Base-by-base conservation (phyloP, 2,888 invertebrate species). In the Lithophane ornitopus region DNA sequence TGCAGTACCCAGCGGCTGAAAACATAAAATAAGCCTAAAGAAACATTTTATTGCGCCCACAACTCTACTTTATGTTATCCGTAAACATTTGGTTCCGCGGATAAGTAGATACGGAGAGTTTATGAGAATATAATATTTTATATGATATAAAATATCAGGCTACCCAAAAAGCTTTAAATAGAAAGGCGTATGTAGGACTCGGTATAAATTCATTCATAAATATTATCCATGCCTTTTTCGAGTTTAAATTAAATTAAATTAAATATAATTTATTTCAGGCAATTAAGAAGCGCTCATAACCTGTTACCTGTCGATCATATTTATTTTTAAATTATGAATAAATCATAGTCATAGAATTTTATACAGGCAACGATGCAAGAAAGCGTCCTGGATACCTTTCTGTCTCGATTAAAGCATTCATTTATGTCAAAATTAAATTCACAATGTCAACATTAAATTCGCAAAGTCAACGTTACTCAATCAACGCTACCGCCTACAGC, bases 11-110 rank as follows among this genome's bases (percentile, higher is more conserved):
- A 68, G 70, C 54, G 70, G 28, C 68, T 73, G 70, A 78, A 76
- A 78, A 77, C 65, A 77, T 85, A 74, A 79, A 78, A 75, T 77
- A 63, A 74, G 56, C 73, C 77, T 84, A 76, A 77, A 79, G 72
- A 85, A 87, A 83, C 78, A 84, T 87, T 87, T 86, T 87, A 89
- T 78, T 77, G 78, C 76, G 67, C 58, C 71, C 75, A 77, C 86
- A 80, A 75, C 70, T 74, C 82, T 49, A 65, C 74, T 86, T 82
- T 86, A 85, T 80, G 75, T 59, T 75, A 67, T 73, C 70, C 84
- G 74, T 82, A 84, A 87, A 85, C 82, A 85, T 87, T 84, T 66
- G 59, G 83, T 73, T 81, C 77, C 59, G 70, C 39, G 70, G 79
- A 74, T 77, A 85, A 79, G 71, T 78, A 78, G 71, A 74, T 71